Evolutionary conservation across 2,888 invertebrate genomes (phyloP).

Genomic region (Mythimna impura): DNA sequence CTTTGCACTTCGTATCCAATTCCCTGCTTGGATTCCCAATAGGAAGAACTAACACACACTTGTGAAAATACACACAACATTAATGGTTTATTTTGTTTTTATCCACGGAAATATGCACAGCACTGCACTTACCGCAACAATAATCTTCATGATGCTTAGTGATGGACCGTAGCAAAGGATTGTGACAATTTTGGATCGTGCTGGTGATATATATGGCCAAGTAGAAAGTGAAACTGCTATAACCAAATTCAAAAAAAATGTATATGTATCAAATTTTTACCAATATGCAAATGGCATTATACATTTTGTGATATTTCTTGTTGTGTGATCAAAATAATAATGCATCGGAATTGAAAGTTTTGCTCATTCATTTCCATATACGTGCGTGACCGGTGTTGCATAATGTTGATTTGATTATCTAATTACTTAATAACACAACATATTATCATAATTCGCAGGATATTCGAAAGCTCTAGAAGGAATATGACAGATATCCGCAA

Average conservation of each 20-base stretch:
- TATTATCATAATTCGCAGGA: background rate
- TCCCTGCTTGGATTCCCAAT: background rate
- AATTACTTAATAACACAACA: background rate
- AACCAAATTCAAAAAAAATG: constrained; percentile 3
- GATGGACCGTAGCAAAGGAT: constrained; percentile 1
- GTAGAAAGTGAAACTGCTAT: constrained; percentile 11
- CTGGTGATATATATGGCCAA: constrained; percentile 9
- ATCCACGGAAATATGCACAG: constrained; percentile 1
- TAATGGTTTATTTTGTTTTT: background rate
- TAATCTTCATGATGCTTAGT: constrained; percentile 12
- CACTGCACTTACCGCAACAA: constrained; percentile 19
- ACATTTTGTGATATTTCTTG: background rate
- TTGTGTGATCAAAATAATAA: constrained; percentile 18
- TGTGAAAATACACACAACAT: background rate
- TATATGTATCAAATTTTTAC: background rate
- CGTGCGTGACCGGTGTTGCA: background rate
- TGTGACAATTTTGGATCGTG: constrained; percentile 8
- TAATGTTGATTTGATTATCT: constrained; percentile 1
- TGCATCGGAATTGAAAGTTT: constrained; percentile 10
- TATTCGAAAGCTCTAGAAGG: background rate
- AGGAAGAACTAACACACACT: background rate
- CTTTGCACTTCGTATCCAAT: background rate
- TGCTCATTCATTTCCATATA: background rate
- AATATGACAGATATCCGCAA: background rate
- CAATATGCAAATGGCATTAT: constrained; percentile 10